A percentile compares a stretch with the other conserved stretches of the same genome.
Conservation (phyloP, 2,113 vertebrate species). For the Prolemur simus region DNA sequence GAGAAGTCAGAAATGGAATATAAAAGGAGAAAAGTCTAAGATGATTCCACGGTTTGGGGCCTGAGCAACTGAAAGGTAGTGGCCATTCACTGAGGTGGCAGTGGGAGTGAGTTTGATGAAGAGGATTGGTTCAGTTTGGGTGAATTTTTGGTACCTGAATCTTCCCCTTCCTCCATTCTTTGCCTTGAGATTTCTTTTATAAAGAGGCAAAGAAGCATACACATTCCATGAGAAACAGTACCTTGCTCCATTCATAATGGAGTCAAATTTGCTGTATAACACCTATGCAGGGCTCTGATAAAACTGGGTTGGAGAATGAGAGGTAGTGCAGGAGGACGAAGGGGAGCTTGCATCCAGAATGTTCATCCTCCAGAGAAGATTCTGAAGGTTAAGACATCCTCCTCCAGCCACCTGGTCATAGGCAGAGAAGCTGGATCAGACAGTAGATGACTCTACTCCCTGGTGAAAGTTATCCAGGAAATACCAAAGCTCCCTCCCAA, state of each 20-base stretch:
- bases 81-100: neutral
- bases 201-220: neutral
- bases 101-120: neutral
- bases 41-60: neutral
- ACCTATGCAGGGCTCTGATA: neutral
- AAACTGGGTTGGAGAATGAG: neutral
- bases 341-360: neutral
- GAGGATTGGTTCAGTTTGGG: neutral
- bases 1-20: neutral
- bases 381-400: neutral
- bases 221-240: neutral
- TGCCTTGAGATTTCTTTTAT: neutral
- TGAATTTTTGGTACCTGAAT: neutral
- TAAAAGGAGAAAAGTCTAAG: neutral
- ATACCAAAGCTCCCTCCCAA: neutral
- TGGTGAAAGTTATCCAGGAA: neutral
- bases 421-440: neutral
- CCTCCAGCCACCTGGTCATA: neutral
- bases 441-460: neutral
- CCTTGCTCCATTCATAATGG: neutral
- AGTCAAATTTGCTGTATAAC: neutral
- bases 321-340: neutral
- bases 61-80: neutral
- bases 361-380: neutral
- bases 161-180: neutral